Evolutionary conservation across 2,888 invertebrate genomes (phyloP), one percentile per base, ranked within the genome.

Genomic region (Slavum lentiscoides): DNA sequence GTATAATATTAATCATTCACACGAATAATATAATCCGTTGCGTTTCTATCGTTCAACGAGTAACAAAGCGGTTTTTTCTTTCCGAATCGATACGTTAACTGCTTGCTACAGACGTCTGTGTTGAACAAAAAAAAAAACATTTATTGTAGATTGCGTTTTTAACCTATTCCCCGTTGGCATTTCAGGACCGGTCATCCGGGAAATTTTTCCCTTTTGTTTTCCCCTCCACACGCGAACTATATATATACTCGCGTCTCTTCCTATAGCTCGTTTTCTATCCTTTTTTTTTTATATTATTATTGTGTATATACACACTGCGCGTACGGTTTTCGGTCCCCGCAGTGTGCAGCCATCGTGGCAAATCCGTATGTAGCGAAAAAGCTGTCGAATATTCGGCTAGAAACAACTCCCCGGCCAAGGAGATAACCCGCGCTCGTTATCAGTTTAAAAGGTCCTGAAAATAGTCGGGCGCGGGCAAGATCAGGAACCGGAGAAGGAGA

Each of bases 101-200:
- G 77, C 21, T 9, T 43, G 21, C 64, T 37, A 64, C 66, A 23
- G 77, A 77, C 61, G 61, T 70, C 69, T 77, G 77, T 49, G 62
- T 64, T 11, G 62, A 62, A 69, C 68, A 53, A 62, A 7, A 43
- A 43, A 7, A 43, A 43, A 17, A 53, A 64, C 62, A 62, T 77
- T 69, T 77, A 53, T 70, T 70, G 70, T 77, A 77, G 61, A 77
- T 70, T 70, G 77, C 61, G 64, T 77, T 77, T 77, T 77, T 77
- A 77, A 77, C 77, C 77, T 77, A 77, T 77, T 77, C 77, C 70
- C 77, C 21, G 30, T 70, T 62, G 77, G 70, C 70, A 39, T 77
- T 77, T 77, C 70, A 64, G 53, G 69, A 62, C 69, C 62, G 77
- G 62, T 64, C 62, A 62, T 62, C 77, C 77, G 77, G 77, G 70